phyloP scores from a whole-genome alignment of 1,140 invertebrate genomes.

The Rhopalosiphum padi region DNA sequence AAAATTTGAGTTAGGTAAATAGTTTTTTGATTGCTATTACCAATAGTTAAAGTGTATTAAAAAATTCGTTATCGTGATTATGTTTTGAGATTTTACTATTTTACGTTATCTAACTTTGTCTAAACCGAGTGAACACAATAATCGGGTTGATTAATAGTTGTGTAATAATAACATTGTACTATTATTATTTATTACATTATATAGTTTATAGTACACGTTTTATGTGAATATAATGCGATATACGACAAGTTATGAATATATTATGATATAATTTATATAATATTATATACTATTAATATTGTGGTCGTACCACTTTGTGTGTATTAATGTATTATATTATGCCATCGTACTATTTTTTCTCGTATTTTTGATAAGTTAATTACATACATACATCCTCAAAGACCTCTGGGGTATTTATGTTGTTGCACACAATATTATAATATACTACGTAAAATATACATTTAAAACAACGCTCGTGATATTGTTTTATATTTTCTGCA shows the following conservation, averaged over 20 bases:
- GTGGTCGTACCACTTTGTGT: background rate
- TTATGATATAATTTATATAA: background rate
- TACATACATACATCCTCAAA: background rate
- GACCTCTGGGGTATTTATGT: background rate
- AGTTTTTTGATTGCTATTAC: too few relatives aligned
- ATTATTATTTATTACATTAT: background rate
- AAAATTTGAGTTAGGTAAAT: background rate
- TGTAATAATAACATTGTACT: background rate
- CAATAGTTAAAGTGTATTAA: too few relatives aligned
- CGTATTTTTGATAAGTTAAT: background rate
- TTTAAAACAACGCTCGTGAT: background rate
- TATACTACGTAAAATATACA: background rate
- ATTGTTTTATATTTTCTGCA: background rate
- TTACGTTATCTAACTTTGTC: too few relatives aligned
- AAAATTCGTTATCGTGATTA: background rate
- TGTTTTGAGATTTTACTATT: too few relatives aligned
- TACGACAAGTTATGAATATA: background rate
- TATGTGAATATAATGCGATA: background rate
- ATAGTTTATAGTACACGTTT: background rate
- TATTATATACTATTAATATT: background rate
- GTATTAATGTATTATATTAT: background rate
- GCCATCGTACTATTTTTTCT: background rate
- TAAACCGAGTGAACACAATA: background rate
- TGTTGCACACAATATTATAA: background rate
- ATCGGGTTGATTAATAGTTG: background rate